Conservation (phyloP, 1,140 invertebrate species). For the Temnothorax nylanderi region DNA sequence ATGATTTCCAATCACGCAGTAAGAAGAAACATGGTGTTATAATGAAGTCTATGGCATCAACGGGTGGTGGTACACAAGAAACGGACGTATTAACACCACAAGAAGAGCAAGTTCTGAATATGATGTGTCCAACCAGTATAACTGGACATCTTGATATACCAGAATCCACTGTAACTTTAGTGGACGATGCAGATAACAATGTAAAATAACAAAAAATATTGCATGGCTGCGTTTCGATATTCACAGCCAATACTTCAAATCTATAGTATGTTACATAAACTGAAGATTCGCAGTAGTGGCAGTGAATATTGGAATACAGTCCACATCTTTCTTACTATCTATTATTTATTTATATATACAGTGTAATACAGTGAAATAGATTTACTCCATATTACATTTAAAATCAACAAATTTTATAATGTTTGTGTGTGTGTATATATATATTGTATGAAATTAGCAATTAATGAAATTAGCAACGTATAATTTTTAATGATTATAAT, state of each 20-base stretch:
- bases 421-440: neutral
- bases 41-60: neutral
- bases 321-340: too few species aligned
- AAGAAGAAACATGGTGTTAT: neutral
- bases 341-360: too few species aligned
- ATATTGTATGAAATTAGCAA: too few species aligned
- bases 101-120: neutral
- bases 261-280: too few species aligned
- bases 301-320: too few species aligned
- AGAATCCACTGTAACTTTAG: too few species aligned
- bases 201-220: too few species aligned
- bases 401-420: neutral
- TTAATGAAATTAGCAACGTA: too few species aligned
- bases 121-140: slow-evolving; percentile 5
- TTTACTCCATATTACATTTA: neutral
- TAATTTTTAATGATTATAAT: neutral
- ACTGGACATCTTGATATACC: slow-evolving; percentile 1
- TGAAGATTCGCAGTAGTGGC: too few species aligned
- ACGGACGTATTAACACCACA: neutral
- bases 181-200: too few species aligned
- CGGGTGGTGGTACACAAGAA: neutral
- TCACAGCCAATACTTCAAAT: too few species aligned
- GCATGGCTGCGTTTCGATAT: too few species aligned
- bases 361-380: neutral
- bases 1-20: slow-evolving; percentile 12